Conservation (phyloP, 2,797 vertebrate species). For the Lithobates pipiens region DNA sequence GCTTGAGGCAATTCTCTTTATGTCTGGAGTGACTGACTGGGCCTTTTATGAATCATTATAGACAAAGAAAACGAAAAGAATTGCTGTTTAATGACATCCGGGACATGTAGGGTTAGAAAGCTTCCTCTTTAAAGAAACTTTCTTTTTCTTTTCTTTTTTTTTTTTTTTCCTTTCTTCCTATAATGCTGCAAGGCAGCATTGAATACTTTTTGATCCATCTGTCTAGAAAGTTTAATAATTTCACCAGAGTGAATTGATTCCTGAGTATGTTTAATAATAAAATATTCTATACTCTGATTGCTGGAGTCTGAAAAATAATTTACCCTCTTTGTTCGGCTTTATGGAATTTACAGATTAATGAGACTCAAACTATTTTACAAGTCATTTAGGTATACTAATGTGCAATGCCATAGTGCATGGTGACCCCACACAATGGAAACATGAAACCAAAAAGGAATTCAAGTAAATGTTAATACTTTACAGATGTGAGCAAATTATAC, state of each 20-base stretch:
- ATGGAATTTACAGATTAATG: constrained; percentile 14
- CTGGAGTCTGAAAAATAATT: neutral
- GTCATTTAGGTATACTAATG: constrained; percentile 18
- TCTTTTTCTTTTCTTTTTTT: neutral
- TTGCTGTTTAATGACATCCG: constrained; percentile 16
- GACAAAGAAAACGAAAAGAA: constrained; percentile 17
- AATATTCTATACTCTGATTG: neutral
- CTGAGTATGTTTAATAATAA: constrained; percentile 2
- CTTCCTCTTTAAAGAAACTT: neutral
- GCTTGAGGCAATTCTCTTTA: constrained; percentile 2
- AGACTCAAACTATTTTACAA: constrained; percentile 1
- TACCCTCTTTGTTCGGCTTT: neutral
- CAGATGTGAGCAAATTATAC: neutral
- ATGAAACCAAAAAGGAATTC: neutral
- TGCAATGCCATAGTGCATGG: neutral
- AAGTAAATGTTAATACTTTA: neutral
- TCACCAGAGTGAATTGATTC: constrained; percentile 4
- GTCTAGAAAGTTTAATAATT: constrained; percentile 8
- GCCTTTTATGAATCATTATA: constrained; percentile 27
- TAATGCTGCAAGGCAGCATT: neutral
- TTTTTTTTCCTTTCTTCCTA: neutral
- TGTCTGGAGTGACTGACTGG: constrained; percentile 14
- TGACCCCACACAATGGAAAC: neutral
- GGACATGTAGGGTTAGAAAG: constrained; percentile 10
- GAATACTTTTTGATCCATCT: neutral